Conservation (phyloP, 2,113 vertebrate genomes). For the Delphinus delphis region DNA sequence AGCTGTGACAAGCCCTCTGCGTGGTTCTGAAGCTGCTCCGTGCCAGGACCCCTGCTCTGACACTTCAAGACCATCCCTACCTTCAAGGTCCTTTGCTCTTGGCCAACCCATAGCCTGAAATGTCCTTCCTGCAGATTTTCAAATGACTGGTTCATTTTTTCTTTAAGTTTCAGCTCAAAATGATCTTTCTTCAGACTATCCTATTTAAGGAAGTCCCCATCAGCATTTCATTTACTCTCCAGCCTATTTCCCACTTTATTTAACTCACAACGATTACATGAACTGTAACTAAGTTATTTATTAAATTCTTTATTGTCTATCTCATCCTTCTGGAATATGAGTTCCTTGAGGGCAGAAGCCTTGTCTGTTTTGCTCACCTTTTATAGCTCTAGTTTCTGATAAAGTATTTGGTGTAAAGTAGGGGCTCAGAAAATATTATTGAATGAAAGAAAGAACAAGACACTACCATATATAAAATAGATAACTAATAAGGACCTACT, state of each 20-base stretch:
- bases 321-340: background rate
- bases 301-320: background rate
- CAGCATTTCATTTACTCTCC: background rate
- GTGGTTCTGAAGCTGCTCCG: background rate
- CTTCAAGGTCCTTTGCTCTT: background rate
- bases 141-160: background rate
- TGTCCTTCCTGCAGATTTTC: background rate
- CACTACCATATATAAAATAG: too few species aligned
- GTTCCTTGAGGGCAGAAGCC: background rate
- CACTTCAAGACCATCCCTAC: background rate
- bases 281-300: background rate
- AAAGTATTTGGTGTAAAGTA: background rate
- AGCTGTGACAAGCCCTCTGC: background rate
- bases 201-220: background rate
- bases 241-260: background rate
- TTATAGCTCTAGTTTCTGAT: background rate
- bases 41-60: background rate
- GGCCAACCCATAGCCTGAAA: background rate
- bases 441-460: background rate
- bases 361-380: background rate
- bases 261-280: background rate
- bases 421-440: background rate
- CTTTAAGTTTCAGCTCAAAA: background rate
- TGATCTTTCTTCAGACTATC: background rate
- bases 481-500: too few species aligned